Conservation (phyloP, 2,113 vertebrate genomes). For the Panthera tigris region DNA sequence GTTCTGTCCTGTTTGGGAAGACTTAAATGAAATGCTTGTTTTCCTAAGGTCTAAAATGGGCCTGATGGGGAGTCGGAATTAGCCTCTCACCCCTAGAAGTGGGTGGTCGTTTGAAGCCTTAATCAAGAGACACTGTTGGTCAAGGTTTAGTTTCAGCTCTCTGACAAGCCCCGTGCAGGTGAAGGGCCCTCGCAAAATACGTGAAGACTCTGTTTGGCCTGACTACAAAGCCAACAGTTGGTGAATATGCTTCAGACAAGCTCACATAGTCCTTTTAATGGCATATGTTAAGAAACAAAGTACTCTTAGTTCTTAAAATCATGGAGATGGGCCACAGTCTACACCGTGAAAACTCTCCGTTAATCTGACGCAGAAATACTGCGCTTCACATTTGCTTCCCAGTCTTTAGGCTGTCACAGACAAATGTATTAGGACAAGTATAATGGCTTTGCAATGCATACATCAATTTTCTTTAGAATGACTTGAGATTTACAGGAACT, state of each 20-base stretch:
- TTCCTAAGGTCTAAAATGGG: slow-evolving; percentile 74
- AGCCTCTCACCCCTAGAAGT: slow-evolving; percentile 75
- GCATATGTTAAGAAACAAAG: slow-evolving; percentile 1
- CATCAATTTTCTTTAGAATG: background rate
- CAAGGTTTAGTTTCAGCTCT: slow-evolving; percentile 46
- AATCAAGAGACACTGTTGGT: slow-evolving; percentile 55
- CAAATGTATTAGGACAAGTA: slow-evolving; percentile 17
- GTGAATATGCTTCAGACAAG: background rate
- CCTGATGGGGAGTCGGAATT: slow-evolving; percentile 58
- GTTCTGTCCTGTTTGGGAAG: slow-evolving; percentile 12
- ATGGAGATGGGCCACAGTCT: background rate
- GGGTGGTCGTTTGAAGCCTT: slow-evolving; percentile 82
- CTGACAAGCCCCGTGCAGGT: slow-evolving; percentile 46
- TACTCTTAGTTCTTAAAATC: background rate
- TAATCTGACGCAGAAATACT: background rate
- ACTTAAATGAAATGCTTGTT: slow-evolving; percentile 62
- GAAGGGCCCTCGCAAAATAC: background rate
- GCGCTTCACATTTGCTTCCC: background rate
- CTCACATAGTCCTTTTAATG: background rate
- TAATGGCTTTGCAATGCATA: background rate
- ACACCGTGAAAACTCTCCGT: background rate
- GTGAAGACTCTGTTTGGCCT: background rate
- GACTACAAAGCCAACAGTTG: background rate
- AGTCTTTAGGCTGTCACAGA: background rate
- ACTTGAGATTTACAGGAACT: background rate